Conservation (phyloP, 2,113 vertebrate genomes). For the Notarius quadriscutis region DNA sequence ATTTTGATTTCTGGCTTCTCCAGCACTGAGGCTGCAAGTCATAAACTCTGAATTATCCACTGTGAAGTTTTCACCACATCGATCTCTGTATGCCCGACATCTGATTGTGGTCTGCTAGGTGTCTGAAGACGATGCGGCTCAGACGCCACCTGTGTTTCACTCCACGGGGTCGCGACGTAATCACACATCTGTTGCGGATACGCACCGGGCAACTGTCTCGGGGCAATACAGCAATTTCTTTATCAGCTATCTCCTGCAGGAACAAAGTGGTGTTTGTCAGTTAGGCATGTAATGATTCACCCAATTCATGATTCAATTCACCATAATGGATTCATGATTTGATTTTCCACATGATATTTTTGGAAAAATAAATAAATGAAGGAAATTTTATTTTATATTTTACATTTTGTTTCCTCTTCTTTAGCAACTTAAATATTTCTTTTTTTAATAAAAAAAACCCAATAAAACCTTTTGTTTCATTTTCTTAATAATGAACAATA, state of each 20-base stretch:
- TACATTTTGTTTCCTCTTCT: too few species aligned
- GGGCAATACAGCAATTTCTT: constrained; percentile 86
- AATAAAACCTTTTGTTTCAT: too few species aligned
- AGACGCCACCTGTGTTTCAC: constrained; percentile 89
- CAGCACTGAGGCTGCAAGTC: background rate
- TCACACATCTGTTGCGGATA: constrained; percentile 89
- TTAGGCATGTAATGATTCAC: too few species aligned
- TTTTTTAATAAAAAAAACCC: too few species aligned
- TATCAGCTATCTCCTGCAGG: constrained; percentile 84
- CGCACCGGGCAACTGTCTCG: constrained; percentile 89
- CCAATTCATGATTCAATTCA: too few species aligned
- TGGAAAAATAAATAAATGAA: too few species aligned
- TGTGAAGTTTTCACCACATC: constrained; percentile 78
- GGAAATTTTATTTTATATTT: too few species aligned
- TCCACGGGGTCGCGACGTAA: constrained; percentile 89
- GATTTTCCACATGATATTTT: too few species aligned
- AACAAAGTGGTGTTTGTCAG: background rate
- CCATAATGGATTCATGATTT: too few species aligned
- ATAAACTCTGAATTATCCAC: background rate
- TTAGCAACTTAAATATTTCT: too few species aligned
- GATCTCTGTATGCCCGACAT: constrained; percentile 90
- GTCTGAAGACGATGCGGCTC: constrained; percentile 90
- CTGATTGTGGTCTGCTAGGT: constrained; percentile 89
- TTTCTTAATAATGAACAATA: too few species aligned
- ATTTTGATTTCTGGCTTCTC: background rate